phyloP scores from a whole-genome alignment of 2,888 invertebrate genomes.

The Tenthredo distinguenda region DNA sequence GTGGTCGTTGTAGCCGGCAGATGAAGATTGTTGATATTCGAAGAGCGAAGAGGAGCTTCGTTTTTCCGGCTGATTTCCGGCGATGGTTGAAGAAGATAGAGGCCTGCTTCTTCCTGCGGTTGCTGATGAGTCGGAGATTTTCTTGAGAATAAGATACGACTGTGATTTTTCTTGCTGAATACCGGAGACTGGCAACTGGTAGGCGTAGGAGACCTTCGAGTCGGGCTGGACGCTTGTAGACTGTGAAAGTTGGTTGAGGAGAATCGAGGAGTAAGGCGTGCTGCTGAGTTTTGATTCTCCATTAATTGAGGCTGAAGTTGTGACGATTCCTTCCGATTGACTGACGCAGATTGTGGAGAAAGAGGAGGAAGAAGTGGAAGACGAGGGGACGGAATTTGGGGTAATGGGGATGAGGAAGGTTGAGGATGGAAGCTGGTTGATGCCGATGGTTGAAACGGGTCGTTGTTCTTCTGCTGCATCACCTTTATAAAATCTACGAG shows the following conservation, averaged over 20 bases:
- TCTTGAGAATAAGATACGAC: constrained; percentile 71
- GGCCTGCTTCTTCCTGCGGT: constrained; percentile 21
- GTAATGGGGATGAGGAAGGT: constrained; percentile 75
- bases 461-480: constrained; percentile 69
- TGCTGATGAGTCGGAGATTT: constrained; percentile 65
- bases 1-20: constrained; percentile 61
- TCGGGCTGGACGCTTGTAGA: constrained; percentile 65
- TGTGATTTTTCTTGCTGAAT: constrained; percentile 65
- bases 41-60: constrained; percentile 59
- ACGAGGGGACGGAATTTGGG: constrained; percentile 60
- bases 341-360: constrained; percentile 55
- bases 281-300: constrained; percentile 24
- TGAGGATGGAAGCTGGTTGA: constrained; percentile 72
- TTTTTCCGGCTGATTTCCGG: constrained; percentile 56
- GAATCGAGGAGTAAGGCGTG: constrained; percentile 59
- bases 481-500: constrained; percentile 75
- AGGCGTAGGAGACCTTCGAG: constrained; percentile 64
- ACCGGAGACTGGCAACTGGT: constrained; percentile 62
- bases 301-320: constrained; percentile 55
- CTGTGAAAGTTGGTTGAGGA: constrained; percentile 66
- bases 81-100: constrained; percentile 10
- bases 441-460: constrained; percentile 66
- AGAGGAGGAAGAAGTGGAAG: constrained; percentile 51
- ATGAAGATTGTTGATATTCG: constrained; percentile 64
- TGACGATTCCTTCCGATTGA: constrained; percentile 59